phyloP scores from a whole-genome alignment of 2,888 invertebrate species.

The Drosophila neotestacea region DNA sequence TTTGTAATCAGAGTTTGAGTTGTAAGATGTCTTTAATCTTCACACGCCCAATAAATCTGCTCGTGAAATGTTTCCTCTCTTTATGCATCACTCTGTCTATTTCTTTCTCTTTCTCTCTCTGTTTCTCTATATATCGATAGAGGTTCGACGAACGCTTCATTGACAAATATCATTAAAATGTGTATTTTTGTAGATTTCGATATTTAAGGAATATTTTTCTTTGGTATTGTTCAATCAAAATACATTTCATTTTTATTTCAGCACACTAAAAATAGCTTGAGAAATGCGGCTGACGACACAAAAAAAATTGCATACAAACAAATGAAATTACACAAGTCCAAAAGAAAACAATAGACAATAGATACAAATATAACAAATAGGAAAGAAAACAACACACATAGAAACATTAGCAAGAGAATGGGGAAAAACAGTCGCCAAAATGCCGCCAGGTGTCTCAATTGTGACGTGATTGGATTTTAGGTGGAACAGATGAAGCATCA shows the following conservation, averaged over 20 bases:
- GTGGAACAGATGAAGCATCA: slow-evolving; percentile 22
- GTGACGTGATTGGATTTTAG: slow-evolving; percentile 61
- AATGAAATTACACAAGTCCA: slow-evolving; percentile 25
- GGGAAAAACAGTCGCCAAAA: slow-evolving; percentile 48
- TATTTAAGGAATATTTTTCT: slow-evolving; percentile 10
- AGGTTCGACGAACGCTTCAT: slow-evolving; percentile 34
- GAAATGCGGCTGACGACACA: slow-evolving; percentile 41
- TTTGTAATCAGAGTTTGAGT: background rate
- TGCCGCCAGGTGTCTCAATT: slow-evolving; percentile 68
- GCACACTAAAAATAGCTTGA: slow-evolving; percentile 34
- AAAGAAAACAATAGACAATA: background rate
- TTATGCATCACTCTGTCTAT: background rate
- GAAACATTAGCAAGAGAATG: slow-evolving; percentile 3
- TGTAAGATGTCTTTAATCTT: slow-evolving; percentile 48
- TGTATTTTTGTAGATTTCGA: slow-evolving; percentile 5
- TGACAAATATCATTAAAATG: slow-evolving; percentile 54
- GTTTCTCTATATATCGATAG: background rate
- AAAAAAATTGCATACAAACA: slow-evolving; percentile 16
- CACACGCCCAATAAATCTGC: slow-evolving; percentile 37
- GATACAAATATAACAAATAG: background rate
- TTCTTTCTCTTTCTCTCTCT: background rate
- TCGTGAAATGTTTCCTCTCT: slow-evolving; percentile 3
- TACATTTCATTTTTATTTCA: slow-evolving; percentile 30
- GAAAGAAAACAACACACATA: background rate
- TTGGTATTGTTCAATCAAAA: slow-evolving; percentile 26